These are phyloP conservation scores for Tauraco hartlaubi DNA, from an alignment of 2,797 vertebrate species.

Conservation along the genomic window DNA sequence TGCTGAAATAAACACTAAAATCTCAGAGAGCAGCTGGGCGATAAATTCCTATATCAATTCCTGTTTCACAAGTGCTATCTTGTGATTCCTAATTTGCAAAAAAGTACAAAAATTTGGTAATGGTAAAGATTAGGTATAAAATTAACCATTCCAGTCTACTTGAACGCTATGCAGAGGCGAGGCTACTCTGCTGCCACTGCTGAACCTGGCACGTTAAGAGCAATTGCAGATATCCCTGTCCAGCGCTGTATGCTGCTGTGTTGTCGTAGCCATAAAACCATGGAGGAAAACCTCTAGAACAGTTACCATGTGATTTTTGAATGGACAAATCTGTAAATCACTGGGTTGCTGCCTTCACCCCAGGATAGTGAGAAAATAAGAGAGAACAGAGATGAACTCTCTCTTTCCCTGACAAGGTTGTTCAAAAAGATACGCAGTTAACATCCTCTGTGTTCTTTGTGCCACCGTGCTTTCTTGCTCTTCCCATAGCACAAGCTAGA, in stretches of 20 bases:
- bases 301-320: background rate
- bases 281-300: background rate
- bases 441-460: constrained; percentile 23
- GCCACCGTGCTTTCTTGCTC: background rate
- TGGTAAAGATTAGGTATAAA: background rate
- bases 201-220: background rate
- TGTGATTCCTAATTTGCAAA: background rate
- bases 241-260: background rate
- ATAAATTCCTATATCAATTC: background rate
- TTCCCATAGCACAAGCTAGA: background rate
- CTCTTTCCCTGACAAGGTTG: background rate
- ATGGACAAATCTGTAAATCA: background rate
- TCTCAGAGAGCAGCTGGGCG: background rate
- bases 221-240: background rate
- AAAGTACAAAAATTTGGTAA: background rate
- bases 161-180: background rate
- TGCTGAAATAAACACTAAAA: background rate
- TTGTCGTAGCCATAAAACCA: background rate
- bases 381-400: background rate
- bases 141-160: background rate
- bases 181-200: background rate
- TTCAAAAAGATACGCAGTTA: background rate
- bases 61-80: background rate
- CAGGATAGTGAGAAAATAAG: background rate
- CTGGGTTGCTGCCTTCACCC: background rate